These are phyloP conservation scores for Vanessa cardui DNA, from an alignment of 2,888 invertebrate species.

Conservation along the genomic window DNA sequence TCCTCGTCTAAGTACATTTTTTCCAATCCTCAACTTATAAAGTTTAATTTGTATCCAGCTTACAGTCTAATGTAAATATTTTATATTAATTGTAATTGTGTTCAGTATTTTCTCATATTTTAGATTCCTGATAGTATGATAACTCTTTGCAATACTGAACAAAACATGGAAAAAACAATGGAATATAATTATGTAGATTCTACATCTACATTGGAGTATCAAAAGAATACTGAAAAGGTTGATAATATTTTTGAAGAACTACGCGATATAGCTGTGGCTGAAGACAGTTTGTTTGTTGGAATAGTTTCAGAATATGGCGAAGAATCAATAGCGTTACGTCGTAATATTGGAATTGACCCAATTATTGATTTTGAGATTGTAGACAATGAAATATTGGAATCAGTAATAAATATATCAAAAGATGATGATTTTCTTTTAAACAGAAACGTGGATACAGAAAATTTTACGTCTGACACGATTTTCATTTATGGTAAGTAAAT, in stretches of 20 bases:
- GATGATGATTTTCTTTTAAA: conserved; percentile 50
- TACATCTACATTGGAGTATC: neutral
- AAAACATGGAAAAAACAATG: conserved; percentile 7
- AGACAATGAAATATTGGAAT: conserved; percentile 52
- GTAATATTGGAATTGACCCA: conserved; percentile 60
- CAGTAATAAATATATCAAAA: conserved; percentile 51
- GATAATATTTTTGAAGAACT: neutral
- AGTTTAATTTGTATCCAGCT: too few relatives aligned
- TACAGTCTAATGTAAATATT: too few relatives aligned
- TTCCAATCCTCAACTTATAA: too few relatives aligned
- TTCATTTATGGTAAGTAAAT: conserved; percentile 63
- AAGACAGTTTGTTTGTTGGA: conserved; percentile 58
- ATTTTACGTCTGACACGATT: conserved; percentile 59
- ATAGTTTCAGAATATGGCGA: conserved; percentile 58
- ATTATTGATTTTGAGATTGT: conserved; percentile 42
- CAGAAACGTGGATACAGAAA: conserved; percentile 49
- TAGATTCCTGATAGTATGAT: conserved; percentile 66
- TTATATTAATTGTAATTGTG: too few relatives aligned
- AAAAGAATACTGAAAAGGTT: neutral
- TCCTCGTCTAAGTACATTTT: too few relatives aligned
- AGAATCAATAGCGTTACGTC: conserved; percentile 60
- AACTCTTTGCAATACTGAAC: conserved; percentile 54
- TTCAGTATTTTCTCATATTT: conserved; percentile 33
- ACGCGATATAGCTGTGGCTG: conserved; percentile 49
- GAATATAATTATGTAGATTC: conserved; percentile 4